Evolutionary conservation across 2,888 invertebrate species (phyloP).

Genomic region (Habrosyne pyritoides): DNA sequence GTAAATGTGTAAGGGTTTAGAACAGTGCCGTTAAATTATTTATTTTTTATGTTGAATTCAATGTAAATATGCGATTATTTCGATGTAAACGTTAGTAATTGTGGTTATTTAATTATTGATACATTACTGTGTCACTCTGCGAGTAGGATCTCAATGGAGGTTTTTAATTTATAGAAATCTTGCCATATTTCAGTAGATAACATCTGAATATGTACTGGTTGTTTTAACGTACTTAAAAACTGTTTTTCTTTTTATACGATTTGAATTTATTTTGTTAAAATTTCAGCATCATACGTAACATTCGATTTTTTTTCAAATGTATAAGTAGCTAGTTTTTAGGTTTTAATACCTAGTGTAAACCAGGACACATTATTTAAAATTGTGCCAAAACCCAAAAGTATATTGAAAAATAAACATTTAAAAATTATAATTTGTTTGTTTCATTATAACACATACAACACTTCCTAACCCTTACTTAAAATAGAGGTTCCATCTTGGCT

Average conservation of each 20-base stretch:
- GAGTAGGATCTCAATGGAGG: slow-evolving; percentile 67
- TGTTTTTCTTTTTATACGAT: slow-evolving; percentile 36
- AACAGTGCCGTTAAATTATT: slow-evolving; percentile 78
- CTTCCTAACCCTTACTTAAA: too few relatives aligned
- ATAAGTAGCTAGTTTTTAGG: slow-evolving; percentile 76
- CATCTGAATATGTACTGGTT: slow-evolving; percentile 9
- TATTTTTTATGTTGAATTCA: slow-evolving; percentile 80
- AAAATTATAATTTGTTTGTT: slow-evolving; percentile 60
- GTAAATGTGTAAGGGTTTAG: slow-evolving; percentile 77
- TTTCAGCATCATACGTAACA: slow-evolving; percentile 48
- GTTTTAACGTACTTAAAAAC: slow-evolving; percentile 36
- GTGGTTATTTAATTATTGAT: slow-evolving; percentile 67
- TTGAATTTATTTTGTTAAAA: slow-evolving; percentile 33
- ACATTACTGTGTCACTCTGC: slow-evolving; percentile 51
- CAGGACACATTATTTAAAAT: slow-evolving; percentile 82
- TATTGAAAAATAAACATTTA: slow-evolving; percentile 78
- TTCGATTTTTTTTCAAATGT: slow-evolving; percentile 63
- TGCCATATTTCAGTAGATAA: slow-evolving; percentile 36
- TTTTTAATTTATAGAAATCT: slow-evolving; percentile 51
- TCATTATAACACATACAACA: slow-evolving; percentile 6
- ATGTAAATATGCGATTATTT: slow-evolving; percentile 78
- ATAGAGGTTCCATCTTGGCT: too few relatives aligned
- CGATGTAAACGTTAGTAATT: slow-evolving; percentile 73
- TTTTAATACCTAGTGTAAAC: slow-evolving; percentile 78
- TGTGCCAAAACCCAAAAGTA: slow-evolving; percentile 84